Evolutionary conservation across 2,113 vertebrate species (phyloP).

Genomic region (Brienomyrus brachyistius): DNA sequence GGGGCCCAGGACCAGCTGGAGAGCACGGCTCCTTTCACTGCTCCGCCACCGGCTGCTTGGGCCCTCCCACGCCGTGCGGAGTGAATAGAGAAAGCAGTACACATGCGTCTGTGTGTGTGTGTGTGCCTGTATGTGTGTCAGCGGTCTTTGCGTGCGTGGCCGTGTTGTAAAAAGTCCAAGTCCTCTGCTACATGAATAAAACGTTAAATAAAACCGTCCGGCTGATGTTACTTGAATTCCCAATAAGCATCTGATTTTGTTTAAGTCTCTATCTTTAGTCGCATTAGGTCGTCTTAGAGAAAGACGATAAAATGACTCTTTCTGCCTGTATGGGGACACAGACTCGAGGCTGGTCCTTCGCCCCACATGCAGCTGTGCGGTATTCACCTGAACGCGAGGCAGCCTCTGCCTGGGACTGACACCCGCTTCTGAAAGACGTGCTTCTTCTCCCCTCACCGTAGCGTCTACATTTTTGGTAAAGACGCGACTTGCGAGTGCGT

Average conservation of each 20-base stretch:
- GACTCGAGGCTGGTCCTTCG: background rate
- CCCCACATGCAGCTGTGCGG: background rate
- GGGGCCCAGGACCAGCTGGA: no score
- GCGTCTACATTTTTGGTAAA: background rate
- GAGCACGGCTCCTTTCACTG: background rate
- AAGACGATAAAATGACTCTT: background rate
- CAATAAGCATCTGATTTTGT: background rate
- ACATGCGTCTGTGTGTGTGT: conserved; percentile 9
- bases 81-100: background rate
- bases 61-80: background rate
- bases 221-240: background rate
- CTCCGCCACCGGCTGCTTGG: background rate
- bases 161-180: background rate
- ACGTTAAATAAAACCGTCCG: background rate
- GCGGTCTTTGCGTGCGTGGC: background rate
- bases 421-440: background rate
- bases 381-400: background rate
- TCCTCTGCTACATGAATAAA: background rate
- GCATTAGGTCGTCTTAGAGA: background rate
- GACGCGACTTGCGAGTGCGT: background rate
- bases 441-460: background rate
- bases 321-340: background rate
- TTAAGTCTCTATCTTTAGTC: background rate
- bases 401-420: background rate
- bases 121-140: conserved; percentile 9